These are phyloP conservation scores for Mythimna loreyi DNA, from an alignment of 2,888 invertebrate species.

Conservation along the genomic window DNA sequence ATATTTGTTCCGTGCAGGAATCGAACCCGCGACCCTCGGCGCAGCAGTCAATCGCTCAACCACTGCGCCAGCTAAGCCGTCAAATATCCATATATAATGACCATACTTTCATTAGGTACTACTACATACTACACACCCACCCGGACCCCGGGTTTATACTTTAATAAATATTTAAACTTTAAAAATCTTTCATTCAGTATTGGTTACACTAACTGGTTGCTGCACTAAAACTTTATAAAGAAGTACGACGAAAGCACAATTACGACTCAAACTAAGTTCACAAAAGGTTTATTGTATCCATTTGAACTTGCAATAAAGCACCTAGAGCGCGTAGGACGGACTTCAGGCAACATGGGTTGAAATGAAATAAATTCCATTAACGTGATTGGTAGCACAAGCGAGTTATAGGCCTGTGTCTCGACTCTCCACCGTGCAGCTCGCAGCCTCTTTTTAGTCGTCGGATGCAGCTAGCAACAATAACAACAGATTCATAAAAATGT, in stretches of 20 bases:
- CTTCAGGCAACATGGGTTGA: constrained; percentile 65
- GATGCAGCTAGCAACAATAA: constrained; percentile 41
- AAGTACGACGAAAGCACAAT: constrained; percentile 28
- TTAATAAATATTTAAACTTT: neutral
- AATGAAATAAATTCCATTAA: constrained; percentile 88
- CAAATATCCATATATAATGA: no score
- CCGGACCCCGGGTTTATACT: no score
- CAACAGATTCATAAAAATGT: constrained; percentile 46
- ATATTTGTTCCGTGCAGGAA: no score
- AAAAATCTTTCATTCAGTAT: constrained; percentile 5
- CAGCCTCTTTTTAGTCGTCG: constrained; percentile 37
- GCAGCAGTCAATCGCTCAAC: no score
- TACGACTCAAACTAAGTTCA: constrained; percentile 46
- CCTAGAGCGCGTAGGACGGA: constrained; percentile 61
- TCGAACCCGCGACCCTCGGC: no score
- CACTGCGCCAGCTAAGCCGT: no score
- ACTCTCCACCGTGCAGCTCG: constrained; percentile 2
- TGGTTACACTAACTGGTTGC: constrained; percentile 22
- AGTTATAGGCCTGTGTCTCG: constrained; percentile 72
- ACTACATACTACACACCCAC: no score
- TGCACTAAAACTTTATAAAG: constrained; percentile 24
- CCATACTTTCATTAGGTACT: no score
- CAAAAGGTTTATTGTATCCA: constrained; percentile 61
- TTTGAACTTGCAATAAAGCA: constrained; percentile 65
- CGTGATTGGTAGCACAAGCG: constrained; percentile 82